These are phyloP conservation scores for Cheilosia impressa DNA, from an alignment of 2,888 invertebrate species.

Conservation along the genomic window DNA sequence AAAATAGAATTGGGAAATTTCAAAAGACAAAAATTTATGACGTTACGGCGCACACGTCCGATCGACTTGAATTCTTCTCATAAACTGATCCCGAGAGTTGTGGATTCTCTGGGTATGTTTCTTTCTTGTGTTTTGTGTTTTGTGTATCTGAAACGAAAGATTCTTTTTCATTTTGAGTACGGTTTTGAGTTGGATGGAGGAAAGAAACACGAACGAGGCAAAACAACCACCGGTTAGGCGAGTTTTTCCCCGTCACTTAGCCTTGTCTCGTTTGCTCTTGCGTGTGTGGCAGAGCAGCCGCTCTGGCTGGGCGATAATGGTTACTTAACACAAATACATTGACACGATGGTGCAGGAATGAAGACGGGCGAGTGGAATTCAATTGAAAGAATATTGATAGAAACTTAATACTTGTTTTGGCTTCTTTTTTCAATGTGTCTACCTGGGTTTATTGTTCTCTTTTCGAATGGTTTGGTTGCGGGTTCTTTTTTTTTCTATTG, in stretches of 20 bases:
- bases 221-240: constrained; percentile 75
- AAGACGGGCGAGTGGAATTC: constrained; percentile 55
- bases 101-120: constrained; percentile 66
- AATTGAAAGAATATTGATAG: constrained; percentile 48
- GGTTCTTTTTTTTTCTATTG: constrained; percentile 2
- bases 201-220: constrained; percentile 28
- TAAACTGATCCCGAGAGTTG: constrained; percentile 80
- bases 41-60: constrained; percentile 78
- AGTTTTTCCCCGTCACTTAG: constrained; percentile 61
- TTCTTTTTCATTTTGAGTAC: constrained; percentile 35
- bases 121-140: constrained; percentile 44
- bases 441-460: constrained; percentile 70
- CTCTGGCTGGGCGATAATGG: constrained; percentile 26
- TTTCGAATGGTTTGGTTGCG: constrained; percentile 6
- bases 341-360: not conserved
- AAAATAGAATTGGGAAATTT: constrained; percentile 69
- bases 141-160: constrained; percentile 68
- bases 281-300: constrained; percentile 14
- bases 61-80: constrained; percentile 82
- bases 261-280: constrained; percentile 72
- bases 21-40: constrained; percentile 64
- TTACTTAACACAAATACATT: constrained; percentile 69
- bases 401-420: constrained; percentile 35
- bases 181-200: constrained; percentile 8
- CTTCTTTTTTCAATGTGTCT: constrained; percentile 15